Conservation (phyloP, 2,797 vertebrate genomes). For the Fistularia tabacaria region DNA sequence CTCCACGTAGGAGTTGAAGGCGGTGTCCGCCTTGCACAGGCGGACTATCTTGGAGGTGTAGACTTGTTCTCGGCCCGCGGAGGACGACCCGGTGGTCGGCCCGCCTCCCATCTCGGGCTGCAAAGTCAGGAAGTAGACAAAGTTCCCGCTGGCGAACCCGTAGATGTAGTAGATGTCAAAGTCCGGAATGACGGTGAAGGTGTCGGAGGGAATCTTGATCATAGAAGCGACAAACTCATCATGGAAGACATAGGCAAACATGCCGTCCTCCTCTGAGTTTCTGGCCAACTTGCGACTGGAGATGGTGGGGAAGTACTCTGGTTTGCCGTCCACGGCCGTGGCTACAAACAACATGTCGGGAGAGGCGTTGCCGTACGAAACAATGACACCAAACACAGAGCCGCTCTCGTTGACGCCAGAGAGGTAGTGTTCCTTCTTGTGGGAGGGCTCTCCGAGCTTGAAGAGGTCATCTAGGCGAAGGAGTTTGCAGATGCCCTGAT, state of each 20-base stretch:
- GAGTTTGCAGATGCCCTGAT: conserved; percentile 97
- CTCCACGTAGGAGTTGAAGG: conserved; percentile 97
- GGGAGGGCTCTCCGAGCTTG: conserved; percentile 95
- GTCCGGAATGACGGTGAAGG: conserved; percentile 95
- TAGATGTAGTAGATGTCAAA: conserved; percentile 99
- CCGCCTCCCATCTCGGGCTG: conserved; percentile 96
- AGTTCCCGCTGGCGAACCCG: conserved; percentile 95
- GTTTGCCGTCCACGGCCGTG: conserved; percentile 94
- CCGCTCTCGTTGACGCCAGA: conserved; percentile 96
- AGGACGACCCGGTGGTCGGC: conserved; percentile 78
- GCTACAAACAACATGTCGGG: conserved; percentile 95
- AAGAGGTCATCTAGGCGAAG: conserved; percentile 96
- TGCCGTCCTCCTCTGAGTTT: conserved; percentile 95
- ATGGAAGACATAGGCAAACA: conserved; percentile 98
- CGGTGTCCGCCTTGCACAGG: conserved; percentile 93
- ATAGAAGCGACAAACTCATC: conserved; percentile 98
- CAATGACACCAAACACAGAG: conserved; percentile 96
- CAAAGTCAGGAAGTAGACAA: conserved; percentile 95
- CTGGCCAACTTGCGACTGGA: conserved; percentile 94
- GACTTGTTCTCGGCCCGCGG: conserved; percentile 91
- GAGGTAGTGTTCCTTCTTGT: conserved; percentile 98
- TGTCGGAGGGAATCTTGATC: conserved; percentile 98
- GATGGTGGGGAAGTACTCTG: conserved; percentile 98
- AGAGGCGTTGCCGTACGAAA: conserved; percentile 87
- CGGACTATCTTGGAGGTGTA: conserved; percentile 97